These are phyloP conservation scores for Oxyteleia sp. DNA, from an alignment of 2,888 invertebrate genomes.

Conservation along the genomic window DNA sequence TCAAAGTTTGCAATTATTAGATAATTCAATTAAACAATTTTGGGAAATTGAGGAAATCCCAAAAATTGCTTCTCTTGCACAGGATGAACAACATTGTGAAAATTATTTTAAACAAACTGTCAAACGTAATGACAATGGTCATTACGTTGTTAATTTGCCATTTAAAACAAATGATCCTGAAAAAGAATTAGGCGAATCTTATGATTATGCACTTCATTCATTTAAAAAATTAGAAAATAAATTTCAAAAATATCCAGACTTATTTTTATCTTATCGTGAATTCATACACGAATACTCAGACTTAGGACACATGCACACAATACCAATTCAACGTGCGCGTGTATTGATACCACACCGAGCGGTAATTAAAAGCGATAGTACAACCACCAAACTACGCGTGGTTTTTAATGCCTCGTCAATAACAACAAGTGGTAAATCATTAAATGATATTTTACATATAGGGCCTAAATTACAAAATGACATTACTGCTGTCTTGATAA, in stretches of 20 bases:
- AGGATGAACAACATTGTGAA: neutral
- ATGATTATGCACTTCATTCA: neutral
- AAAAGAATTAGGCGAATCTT: neutral
- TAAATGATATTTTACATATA: neutral
- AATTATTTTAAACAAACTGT: neutral
- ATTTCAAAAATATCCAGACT: too few relatives aligned
- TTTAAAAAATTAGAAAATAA: neutral
- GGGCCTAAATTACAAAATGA: constrained; percentile 5
- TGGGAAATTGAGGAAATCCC: constrained; percentile 5
- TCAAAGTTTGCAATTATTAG: neutral
- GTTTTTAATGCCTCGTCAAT: neutral
- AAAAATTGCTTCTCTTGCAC: neutral
- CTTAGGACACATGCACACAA: neutral
- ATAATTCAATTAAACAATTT: neutral
- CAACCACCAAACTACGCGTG: constrained; percentile 1
- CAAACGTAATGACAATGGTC: too few relatives aligned
- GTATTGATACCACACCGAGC: neutral
- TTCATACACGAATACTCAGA: neutral
- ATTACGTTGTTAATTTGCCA: too few relatives aligned
- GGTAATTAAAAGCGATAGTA: neutral
- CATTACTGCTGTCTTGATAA: neutral
- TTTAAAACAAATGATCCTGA: too few relatives aligned
- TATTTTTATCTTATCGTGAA: neutral
- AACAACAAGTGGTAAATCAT: neutral
- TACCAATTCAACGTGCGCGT: too few relatives aligned